These are phyloP conservation scores for Zaprionus davidi DNA, from an alignment of 1,140 invertebrate species.

Conservation along the genomic window DNA sequence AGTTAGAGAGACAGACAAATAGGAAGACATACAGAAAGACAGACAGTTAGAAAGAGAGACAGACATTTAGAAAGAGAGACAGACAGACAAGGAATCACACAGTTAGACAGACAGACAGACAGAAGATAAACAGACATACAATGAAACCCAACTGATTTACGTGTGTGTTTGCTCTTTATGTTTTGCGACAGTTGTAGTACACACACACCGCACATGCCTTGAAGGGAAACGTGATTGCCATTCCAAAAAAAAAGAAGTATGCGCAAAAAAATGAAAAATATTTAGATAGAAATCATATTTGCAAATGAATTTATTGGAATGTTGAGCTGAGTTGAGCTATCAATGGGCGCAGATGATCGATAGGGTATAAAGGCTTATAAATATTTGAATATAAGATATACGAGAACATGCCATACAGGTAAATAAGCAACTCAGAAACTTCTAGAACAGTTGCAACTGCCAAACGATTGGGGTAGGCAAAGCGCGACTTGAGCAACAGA, in stretches of 20 bases:
- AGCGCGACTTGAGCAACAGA: background rate
- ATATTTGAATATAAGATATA: background rate
- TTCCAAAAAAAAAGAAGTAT: constrained; percentile 32
- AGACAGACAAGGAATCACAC: background rate
- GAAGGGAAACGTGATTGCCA: constrained; percentile 56
- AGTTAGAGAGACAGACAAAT: background rate
- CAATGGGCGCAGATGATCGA: background rate
- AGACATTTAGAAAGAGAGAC: background rate
- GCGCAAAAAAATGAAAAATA: constrained; percentile 32
- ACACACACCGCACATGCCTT: constrained; percentile 45
- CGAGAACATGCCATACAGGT: background rate
- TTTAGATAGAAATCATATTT: constrained; percentile 22
- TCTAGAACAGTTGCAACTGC: background rate
- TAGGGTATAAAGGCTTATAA: background rate
- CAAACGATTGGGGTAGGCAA: constrained; percentile 3
- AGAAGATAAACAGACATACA: background rate
- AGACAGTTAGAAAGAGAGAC: background rate
- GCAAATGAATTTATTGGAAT: constrained; percentile 21
- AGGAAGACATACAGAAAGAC: background rate
- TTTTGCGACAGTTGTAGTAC: constrained; percentile 29
- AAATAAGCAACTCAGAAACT: background rate
- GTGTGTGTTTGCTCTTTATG: constrained; percentile 14
- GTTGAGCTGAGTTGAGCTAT: constrained; percentile 3
- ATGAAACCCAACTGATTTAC: background rate
- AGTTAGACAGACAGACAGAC: background rate